Base-by-base conservation (phyloP, 2,797 vertebrate species). In the Aeoliscus strigatus region DNA sequence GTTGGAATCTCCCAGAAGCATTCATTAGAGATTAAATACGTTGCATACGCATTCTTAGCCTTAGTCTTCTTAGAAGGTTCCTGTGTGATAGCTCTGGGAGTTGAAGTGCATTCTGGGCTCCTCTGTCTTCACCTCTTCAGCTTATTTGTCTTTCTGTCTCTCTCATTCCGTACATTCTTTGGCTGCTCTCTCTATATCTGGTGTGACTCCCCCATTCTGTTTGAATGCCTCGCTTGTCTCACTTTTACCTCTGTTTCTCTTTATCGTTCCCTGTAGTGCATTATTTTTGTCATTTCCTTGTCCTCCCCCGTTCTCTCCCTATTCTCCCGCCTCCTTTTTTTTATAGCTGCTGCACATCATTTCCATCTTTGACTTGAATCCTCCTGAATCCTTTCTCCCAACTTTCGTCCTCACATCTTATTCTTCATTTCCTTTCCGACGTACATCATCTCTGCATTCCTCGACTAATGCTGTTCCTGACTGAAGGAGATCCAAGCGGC, bases 121-220 rank as follows among this genome's bases (percentile, higher is more conserved):
- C n/a, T 2, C 47, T 46, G 54, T 74, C 49, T 66, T 69, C 52
- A 44, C 56, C 33, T 72, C 46, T 14, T 72, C 60, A 67, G 39
- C 35, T 42, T 63, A 63, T 67, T 60, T 66, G 38, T 60, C 33
- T 70, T 58, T 66, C 63, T 55, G 44, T 46, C 30, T 60, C 38
- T 55, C 44, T 75, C 66, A 75, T 78, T 78, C 68, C 35, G 4
- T 36, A 54, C 58, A 80, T 82, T 80, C 71, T 74, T 79, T 74
- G 76, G 81, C 78, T 65, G 75, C 27, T 6, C 37, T 75, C 52
- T 55, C 13, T 63, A 69, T 66, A 66, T 80, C 73, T 49, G 33
- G n/a, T 56, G 30, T 65, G 56, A 66, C 66, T 79, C 62, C 46
- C 53, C 37, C 33, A 46, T 45, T 54, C 42, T 17, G 14, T 60